Conservation (phyloP, 2,113 vertebrate genomes). For the Ceuthmochares aereus region DNA sequence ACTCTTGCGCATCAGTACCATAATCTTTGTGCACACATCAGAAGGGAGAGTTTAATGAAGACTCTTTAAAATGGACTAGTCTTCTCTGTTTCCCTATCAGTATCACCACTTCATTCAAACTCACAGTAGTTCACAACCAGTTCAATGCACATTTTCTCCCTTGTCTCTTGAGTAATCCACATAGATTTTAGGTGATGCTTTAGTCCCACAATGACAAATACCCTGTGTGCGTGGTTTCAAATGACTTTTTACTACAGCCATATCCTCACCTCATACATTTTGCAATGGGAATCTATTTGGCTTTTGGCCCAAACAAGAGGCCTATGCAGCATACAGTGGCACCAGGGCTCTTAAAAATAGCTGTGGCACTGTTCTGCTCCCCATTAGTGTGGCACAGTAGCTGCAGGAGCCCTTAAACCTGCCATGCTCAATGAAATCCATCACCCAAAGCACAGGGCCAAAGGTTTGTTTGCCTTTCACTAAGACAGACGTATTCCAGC, state of each 20-base stretch:
- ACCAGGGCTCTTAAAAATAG: not conserved
- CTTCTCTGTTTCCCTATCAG: not conserved
- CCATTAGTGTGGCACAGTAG: not conserved
- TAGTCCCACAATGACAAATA: not conserved
- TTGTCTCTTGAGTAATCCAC: not conserved
- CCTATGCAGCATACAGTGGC: not conserved
- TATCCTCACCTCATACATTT: not conserved
- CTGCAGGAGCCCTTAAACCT: not conserved
- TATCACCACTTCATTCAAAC: not conserved
- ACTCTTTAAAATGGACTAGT: not conserved
- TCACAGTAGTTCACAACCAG: not conserved
- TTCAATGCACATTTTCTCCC: not conserved
- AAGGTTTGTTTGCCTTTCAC: not conserved
- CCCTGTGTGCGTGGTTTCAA: not conserved
- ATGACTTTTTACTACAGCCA: not conserved
- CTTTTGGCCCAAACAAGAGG: not conserved
- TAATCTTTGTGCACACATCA: not conserved
- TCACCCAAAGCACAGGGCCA: not conserved
- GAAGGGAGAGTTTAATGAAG: not conserved
- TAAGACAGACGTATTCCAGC: accelerated
- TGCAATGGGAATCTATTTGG: not conserved
- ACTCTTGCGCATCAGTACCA: not conserved
- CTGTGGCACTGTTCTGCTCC: not conserved
- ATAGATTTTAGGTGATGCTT: not conserved
- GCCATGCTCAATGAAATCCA: not conserved